A percentile compares a stretch with the other conserved stretches of the same genome.
These are phyloP conservation scores for Scrobipalpa atriplicella DNA, from an alignment of 2,888 invertebrate species.

Conservation along the genomic window DNA sequence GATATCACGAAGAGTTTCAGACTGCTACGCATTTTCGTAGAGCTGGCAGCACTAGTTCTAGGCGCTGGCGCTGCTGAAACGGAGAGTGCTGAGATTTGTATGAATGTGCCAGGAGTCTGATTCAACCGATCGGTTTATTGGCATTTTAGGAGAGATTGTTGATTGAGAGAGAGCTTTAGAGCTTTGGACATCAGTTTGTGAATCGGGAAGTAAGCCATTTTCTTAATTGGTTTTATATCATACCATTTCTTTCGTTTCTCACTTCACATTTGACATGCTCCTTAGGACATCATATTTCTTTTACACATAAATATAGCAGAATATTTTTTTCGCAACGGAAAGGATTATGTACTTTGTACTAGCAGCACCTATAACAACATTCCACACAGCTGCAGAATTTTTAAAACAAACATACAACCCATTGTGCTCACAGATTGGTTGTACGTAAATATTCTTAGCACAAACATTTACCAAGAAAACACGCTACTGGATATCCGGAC, in stretches of 20 bases:
- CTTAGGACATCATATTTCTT: too few species aligned
- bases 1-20: not conserved
- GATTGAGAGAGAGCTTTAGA: not conserved
- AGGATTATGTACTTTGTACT: slow-evolving; percentile 49
- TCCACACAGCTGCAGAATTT: slow-evolving; percentile 55
- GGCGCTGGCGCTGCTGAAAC: slow-evolving; percentile 50
- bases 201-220: not conserved
- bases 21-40: not conserved
- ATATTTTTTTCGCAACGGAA: slow-evolving; percentile 34
- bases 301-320: too few species aligned
- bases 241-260: too few species aligned
- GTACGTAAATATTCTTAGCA: slow-evolving; percentile 73
- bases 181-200: not conserved
- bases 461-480: slow-evolving; percentile 80
- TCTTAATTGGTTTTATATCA: not conserved
- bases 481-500: slow-evolving; percentile 77
- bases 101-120: slow-evolving; percentile 22
- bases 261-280: too few species aligned
- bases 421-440: slow-evolving; percentile 58
- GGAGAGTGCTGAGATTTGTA: slow-evolving; percentile 56
- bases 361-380: slow-evolving; percentile 60
- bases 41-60: not conserved
- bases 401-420: slow-evolving; percentile 59
- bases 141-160: not conserved
- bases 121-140: slow-evolving; percentile 8